Percentiles rank a stretch among this genome's conserved stretches.
phyloP scores from a whole-genome alignment of 2,888 invertebrate genomes.

The Stenodera caucasica region DNA sequence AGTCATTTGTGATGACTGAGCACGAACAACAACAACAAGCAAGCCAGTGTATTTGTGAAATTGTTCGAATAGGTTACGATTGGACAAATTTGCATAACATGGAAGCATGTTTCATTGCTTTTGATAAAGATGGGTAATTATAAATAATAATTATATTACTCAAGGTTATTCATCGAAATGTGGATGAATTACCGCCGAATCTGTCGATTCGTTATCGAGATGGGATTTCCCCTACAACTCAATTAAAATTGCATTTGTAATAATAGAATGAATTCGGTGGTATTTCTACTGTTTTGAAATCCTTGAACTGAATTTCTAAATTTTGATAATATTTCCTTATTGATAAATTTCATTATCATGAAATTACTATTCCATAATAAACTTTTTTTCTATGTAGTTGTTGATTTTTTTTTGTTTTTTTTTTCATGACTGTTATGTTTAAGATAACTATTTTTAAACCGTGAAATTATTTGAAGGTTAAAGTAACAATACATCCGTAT shows the following conservation, averaged over 20 bases:
- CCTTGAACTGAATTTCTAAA: not conserved
- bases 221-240: not conserved
- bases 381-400: too few relatives aligned
- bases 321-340: not conserved
- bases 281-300: not conserved
- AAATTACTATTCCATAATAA: too few relatives aligned
- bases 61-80: not conserved
- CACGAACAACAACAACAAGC: not conserved
- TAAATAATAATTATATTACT: not conserved
- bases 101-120: conserved; percentile 90
- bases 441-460: conserved; percentile 17
- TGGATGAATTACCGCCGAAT: not conserved
- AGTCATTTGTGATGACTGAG: not conserved
- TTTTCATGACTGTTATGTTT: too few relatives aligned
- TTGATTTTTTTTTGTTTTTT: too few relatives aligned
- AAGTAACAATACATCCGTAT: conserved; percentile 26
- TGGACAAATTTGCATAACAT: conserved; percentile 55
- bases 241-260: too few relatives aligned
- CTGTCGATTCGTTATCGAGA: not conserved
- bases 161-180: not conserved
- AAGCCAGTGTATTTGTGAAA: not conserved
- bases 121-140: conserved; percentile 85
- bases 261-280: too few relatives aligned
- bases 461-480: conserved; percentile 23
- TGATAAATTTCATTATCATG: not conserved